These are phyloP conservation scores for Prorops nasuta DNA, from an alignment of 1,140 invertebrate genomes.

Conservation along the genomic window DNA sequence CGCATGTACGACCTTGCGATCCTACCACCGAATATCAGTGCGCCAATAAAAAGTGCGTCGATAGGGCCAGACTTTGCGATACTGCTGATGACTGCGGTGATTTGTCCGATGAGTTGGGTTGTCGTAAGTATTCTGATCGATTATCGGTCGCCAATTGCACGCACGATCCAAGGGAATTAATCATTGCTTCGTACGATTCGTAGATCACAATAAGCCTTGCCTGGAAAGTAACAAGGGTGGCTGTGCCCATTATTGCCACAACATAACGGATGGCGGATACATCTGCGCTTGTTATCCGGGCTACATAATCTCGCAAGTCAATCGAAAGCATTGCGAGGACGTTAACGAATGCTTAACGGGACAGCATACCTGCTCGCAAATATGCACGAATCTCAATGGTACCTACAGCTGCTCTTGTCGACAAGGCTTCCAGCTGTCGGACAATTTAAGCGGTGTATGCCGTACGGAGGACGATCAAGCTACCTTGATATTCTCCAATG, in stretches of 20 bases:
- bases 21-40: conserved; percentile 80
- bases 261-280: conserved; percentile 79
- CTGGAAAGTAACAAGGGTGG: conserved; percentile 76
- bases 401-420: conserved; percentile 85
- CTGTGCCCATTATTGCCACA: conserved; percentile 89
- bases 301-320: conserved; percentile 74
- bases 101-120: conserved; percentile 86
- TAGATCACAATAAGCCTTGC: conserved; percentile 71
- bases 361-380: conserved; percentile 86
- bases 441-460: conserved; percentile 79
- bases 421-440: conserved; percentile 75
- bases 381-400: conserved; percentile 90
- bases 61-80: conserved; percentile 79
- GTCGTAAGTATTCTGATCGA: conserved; percentile 64
- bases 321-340: conserved; percentile 79
- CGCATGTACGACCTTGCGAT: conserved; percentile 71
- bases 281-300: conserved; percentile 87
- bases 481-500: conserved; percentile 72
- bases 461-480: conserved; percentile 67
- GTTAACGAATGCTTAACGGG: conserved; percentile 87
- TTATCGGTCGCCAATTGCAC: conserved; percentile 1
- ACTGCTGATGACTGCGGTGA: conserved; percentile 80
- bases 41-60: conserved; percentile 87
- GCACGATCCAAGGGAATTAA: not conserved
- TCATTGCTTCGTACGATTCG: conserved; percentile 18